A percentile compares a stretch with the other conserved stretches of the same genome.
phyloP scores from a whole-genome alignment of 2,113 vertebrate species.

The Ceyx melanurus region DNA sequence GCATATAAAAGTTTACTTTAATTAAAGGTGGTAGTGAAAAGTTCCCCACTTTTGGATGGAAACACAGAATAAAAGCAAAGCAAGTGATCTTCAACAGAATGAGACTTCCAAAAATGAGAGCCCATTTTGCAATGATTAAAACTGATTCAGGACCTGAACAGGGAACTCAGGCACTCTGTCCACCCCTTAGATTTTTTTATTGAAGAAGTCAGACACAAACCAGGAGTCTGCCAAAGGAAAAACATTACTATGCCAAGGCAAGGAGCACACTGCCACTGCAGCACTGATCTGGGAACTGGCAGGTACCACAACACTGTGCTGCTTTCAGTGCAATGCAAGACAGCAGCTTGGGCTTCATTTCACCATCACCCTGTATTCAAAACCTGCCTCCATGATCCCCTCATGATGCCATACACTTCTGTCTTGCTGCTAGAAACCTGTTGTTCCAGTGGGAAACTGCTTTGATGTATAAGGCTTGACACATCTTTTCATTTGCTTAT shows the following conservation, averaged over 20 bases:
- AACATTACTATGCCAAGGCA: not conserved
- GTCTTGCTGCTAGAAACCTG: not conserved
- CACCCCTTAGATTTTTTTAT: not conserved
- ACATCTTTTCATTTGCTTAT: not conserved
- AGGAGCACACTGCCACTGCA: not conserved
- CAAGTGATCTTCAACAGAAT: not conserved
- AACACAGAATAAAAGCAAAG: not conserved
- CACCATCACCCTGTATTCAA: not conserved
- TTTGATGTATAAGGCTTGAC: not conserved
- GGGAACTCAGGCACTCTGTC: not conserved
- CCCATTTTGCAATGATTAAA: not conserved
- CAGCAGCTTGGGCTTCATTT: not conserved
- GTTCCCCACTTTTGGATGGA: not conserved
- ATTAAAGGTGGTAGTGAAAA: not conserved
- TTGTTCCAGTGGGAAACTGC: constrained; percentile 15
- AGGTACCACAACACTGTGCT: not conserved
- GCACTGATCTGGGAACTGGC: not conserved
- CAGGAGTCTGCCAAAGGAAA: not conserved
- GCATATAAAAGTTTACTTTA: not conserved
- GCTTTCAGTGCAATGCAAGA: not conserved
- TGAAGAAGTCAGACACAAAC: not conserved
- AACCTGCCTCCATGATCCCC: not conserved
- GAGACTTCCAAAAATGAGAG: not conserved
- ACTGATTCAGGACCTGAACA: not conserved
- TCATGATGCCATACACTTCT: not conserved